Percentiles rank a stretch among this genome's conserved stretches.
These are phyloP conservation scores for Meganola albula DNA, from an alignment of 2,888 invertebrate genomes.

Conservation along the genomic window DNA sequence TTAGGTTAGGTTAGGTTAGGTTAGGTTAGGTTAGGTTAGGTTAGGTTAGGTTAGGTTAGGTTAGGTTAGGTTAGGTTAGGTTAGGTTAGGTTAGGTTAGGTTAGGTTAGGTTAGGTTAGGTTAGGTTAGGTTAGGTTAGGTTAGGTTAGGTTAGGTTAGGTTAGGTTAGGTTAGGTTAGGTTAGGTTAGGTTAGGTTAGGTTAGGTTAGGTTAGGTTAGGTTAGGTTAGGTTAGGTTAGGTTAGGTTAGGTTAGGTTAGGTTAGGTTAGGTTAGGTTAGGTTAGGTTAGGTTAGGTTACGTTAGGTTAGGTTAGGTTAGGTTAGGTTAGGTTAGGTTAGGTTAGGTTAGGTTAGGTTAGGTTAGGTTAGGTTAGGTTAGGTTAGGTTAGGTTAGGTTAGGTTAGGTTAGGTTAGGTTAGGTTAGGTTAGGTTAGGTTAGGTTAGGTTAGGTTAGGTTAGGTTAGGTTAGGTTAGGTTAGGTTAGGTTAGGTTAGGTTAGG, in stretches of 20 bases:
- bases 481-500: not conserved
- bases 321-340: not conserved
- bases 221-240: not conserved
- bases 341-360: not conserved
- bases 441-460: not conserved
- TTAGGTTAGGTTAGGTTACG: not conserved
- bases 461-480: not conserved
- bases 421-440: not conserved
- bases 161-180: not conserved
- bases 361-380: not conserved
- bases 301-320: not conserved
- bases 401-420: not conserved
- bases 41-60: not conserved
- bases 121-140: not conserved
- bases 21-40: not conserved
- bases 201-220: not conserved
- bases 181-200: not conserved
- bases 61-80: not conserved
- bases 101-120: not conserved
- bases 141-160: not conserved
- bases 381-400: not conserved
- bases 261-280: not conserved
- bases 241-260: not conserved
- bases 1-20: not conserved
- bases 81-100: not conserved